phyloP scores from a whole-genome alignment of 2,888 invertebrate genomes.

The Scrobipalpa atriplicella region DNA sequence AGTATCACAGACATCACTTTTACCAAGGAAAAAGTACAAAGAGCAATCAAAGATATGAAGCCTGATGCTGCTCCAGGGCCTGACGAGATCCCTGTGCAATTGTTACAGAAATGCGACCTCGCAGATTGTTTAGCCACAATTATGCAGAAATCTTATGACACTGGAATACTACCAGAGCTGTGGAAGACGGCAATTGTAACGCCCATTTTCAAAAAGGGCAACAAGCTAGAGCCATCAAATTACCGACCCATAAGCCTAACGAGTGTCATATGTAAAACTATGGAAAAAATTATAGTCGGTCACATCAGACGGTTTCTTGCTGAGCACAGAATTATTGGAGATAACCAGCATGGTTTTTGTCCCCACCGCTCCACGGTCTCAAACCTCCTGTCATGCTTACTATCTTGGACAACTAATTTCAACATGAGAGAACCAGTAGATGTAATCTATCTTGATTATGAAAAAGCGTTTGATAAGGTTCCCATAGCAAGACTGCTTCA shows the following conservation, averaged over 20 bases:
- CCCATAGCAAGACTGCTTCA: not conserved
- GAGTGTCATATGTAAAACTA: not conserved
- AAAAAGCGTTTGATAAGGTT: no score
- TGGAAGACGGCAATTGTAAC: slow-evolving; percentile 2
- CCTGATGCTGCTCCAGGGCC: slow-evolving; percentile 10
- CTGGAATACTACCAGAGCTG: not conserved
- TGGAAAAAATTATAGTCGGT: not conserved
- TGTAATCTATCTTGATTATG: not conserved
- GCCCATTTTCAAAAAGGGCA: slow-evolving; percentile 7
- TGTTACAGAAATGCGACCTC: slow-evolving; percentile 11
- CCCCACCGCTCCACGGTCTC: no score
- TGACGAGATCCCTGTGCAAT: not conserved
- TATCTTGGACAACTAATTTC: not conserved
- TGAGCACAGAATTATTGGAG: not conserved
- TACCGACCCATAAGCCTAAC: slow-evolving; percentile 11
- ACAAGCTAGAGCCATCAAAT: not conserved
- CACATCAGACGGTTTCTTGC: not conserved
- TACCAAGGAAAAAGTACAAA: not conserved
- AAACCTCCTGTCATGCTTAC: no score
- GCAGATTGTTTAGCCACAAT: not conserved
- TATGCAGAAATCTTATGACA: not conserved
- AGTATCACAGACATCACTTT: not conserved
- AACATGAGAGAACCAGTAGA: not conserved
- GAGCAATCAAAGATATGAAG: not conserved
- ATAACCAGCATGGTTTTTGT: not conserved